These are phyloP conservation scores for Hololepta plana DNA, from an alignment of 2,888 invertebrate species.

Conservation along the genomic window DNA sequence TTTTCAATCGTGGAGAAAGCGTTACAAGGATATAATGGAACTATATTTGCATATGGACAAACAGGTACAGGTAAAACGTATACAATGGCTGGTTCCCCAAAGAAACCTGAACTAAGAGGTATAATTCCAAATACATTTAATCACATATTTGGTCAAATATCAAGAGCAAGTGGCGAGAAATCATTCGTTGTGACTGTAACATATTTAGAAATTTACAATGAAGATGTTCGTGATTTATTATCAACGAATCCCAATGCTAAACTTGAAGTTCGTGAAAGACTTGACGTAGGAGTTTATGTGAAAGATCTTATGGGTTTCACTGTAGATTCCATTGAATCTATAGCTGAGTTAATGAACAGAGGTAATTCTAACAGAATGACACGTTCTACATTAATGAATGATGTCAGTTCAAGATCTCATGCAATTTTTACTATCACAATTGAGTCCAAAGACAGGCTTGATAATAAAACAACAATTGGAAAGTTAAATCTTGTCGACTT, in stretches of 20 bases:
- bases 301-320: constrained; percentile 94
- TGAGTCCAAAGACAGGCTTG: constrained; percentile 78
- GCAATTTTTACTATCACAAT: constrained; percentile 97
- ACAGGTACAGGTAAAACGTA: constrained; percentile 98
- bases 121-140: constrained; percentile 99
- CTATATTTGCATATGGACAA: constrained; percentile 78
- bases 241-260: constrained; percentile 66
- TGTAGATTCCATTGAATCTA: constrained; percentile 48
- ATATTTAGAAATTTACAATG: constrained; percentile 98
- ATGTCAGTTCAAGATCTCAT: constrained; percentile 89
- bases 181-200: constrained; percentile 89
- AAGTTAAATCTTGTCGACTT: constrained; percentile 95
- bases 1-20: constrained; percentile 95
- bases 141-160: constrained; percentile 95
- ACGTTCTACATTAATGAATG: constrained; percentile 94
- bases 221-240: constrained; percentile 90
- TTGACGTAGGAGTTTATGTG: constrained; percentile 94
- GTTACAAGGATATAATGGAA: constrained; percentile 91
- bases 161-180: constrained; percentile 61
- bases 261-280: constrained; percentile 85
- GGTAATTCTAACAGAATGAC: constrained; percentile 89
- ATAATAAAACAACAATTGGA: constrained; percentile 79
- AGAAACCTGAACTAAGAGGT: constrained; percentile 77
- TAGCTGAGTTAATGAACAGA: constrained; percentile 41
- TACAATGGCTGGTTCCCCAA: constrained; percentile 89